Base-by-base conservation (phyloP, 1,140 invertebrate genomes). In the Drosophila hydei region DNA sequence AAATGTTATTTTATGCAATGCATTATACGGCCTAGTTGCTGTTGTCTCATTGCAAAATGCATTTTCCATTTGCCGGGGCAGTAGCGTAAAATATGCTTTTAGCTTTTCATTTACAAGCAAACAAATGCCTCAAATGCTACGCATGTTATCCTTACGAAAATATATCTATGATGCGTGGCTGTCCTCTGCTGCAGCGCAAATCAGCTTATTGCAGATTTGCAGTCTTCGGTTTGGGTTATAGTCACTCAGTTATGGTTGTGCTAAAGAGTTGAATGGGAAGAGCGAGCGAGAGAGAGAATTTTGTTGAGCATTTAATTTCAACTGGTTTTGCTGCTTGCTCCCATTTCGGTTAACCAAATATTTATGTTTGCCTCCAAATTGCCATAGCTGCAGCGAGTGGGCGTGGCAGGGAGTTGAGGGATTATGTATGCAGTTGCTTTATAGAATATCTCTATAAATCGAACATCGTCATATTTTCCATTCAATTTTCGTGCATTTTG, bases 401-500 rank as follows among this genome's bases (percentile, higher is more conserved):
- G 9, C 4, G 40, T 38, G 25, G 18, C 21, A 5, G 1, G 58
- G 14, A 12, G 16, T 62, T 42, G 33, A 40, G 21, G 36, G 67
- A 62, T 52, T 80, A 64, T 56, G 43, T 69, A 55, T 58, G 58
- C 62, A 58, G 54, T 43, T 56, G 68, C 38, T 47, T 64, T 33
- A 63, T 67, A 43, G 59, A 63, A 75, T 76, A 79, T 76, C 68
- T 79, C 61, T 51, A 33, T 33, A 67, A 87, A 85, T 85, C 81
- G 81, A 85, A 87, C 81, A 85, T 81, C 81, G 67, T 75, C 81
- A 87, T 75, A 85, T 81, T 87, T 85, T 77, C 74, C 63, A 72
- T 77, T 77, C 77, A 75, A 85, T 75, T 80, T 87, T 69, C 69
- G 52, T 51, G 62, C 63, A 76, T 76, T 75, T 84, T 85, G 80